Evolutionary conservation across 1,140 invertebrate species (phyloP), one percentile per base, ranked within the genome.

Genomic region (Drosophila pachea): DNA sequence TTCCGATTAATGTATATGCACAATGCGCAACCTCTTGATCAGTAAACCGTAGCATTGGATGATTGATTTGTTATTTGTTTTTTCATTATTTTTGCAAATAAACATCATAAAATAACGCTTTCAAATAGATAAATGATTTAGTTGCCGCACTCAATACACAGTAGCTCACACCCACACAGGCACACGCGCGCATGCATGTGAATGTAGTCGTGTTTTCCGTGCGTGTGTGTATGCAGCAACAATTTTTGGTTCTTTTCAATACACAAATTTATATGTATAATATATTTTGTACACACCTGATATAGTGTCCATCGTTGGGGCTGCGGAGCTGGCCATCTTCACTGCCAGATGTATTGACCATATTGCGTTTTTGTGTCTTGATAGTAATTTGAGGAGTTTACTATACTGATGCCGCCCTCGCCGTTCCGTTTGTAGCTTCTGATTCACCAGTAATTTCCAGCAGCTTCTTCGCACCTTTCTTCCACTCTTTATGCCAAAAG

Each of bases 241-340:
- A 84, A 86, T 84, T 84, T 81, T 68, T 70, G 64, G 75, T 79
- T 76, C 66, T 62, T 77, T 67, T 53, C 6, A 53, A 65, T 56
- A 63, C 45, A 31, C 53, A 74, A 29, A 36, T 63, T 54, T 62
- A 64, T 68, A 55, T 55, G 49, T 52, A 63, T 62, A 52, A 56
- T 62, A 52, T 59, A 58, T 60, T 49, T 53, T 42, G 56, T 87
- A 89, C 84, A 81, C 78, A 89, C 88, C 88, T 89, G 75, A 87
- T 68, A 74, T 76, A 82, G 29, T 86, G 75, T 52, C 76, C 81
- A 40, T 89, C 87, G 49, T 73, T 74, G 70, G 88, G 87, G 72
- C 88, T 89, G 40, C 87, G 73, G 60, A 89, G 55, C 75, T 89
- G 88, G 32, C 88, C 88, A 72, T 89, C 88, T 69, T 89, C 88